Base-by-base conservation (phyloP, 2,113 vertebrate genomes). In the Tragelaphus strepsiceros region DNA sequence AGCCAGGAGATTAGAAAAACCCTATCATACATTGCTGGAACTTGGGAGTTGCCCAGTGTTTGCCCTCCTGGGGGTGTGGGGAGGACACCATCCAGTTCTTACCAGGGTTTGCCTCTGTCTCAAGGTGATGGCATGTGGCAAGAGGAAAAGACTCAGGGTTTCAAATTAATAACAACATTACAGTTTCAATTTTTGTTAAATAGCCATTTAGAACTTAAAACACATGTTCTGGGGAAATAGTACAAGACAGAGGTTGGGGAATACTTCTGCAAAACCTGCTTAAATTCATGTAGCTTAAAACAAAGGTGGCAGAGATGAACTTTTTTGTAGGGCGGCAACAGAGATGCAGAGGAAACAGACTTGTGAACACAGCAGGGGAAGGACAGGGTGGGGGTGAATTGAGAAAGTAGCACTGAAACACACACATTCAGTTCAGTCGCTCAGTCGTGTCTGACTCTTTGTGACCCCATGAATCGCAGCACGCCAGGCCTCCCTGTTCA, bases 131-230 rank as follows among this genome's bases (percentile, higher is more conserved):
- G 49, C 28, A n/a, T 6, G 8, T 8, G 21, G 46, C 78, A 71
- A 51, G 19, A 74, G 53, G 26, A 28, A 81, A 64, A 43, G 26
- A n/a, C 43, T 35, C 12, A 43, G 14, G 49, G 30, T 58, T n/a
- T 94, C 58, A 91, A 67, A n/a, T 61, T 81, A 84, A 2, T n/a
- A 93, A 87, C n/a, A 64, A 32, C 26, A 59, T 21, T 53, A 1
- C 13, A 62, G 51, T 49, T 90, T 43, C 56, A 49, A 51, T 22
- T 64, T 96, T 86, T 78, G 15, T 59, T 96, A 95, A 90, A 74
- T 53, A 53, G 22, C 46, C 87, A 64, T 58, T 92, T 88, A 61
- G 46, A 94, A 59, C 77, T 94, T 92, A 97, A 95, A 96, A 94
- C 54, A 64, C 19, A 59, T 85, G 91, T 59, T 82, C 87, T 35